A percentile compares a stretch with the other conserved stretches of the same genome.
Evolutionary conservation across 2,797 vertebrate species (phyloP).

Genomic region (Sebastes reedi): DNA sequence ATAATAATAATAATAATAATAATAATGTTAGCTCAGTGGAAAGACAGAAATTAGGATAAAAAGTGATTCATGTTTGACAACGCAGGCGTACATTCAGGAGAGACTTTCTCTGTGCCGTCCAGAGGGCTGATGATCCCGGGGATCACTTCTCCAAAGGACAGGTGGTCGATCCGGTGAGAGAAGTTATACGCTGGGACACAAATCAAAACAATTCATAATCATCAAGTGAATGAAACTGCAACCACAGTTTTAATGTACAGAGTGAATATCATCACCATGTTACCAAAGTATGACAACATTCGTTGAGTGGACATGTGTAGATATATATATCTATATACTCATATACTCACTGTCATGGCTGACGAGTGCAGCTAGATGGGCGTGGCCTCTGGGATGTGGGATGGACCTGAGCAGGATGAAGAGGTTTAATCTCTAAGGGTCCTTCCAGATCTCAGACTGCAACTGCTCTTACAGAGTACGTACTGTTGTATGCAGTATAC

Average conservation of each 20-base stretch:
- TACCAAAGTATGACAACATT: not conserved
- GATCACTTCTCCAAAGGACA: conserved; percentile 95
- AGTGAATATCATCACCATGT: not conserved
- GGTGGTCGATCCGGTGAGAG: conserved; percentile 97
- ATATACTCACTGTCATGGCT: conserved; percentile 93
- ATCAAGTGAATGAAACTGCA: not conserved
- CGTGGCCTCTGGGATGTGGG: conserved; percentile 95
- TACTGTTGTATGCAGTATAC: too few relatives aligned
- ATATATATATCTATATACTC: not conserved
- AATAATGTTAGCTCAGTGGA: not conserved
- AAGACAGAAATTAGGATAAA: not conserved
- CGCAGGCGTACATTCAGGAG: conserved; percentile 86
- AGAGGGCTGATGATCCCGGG: conserved; percentile 94
- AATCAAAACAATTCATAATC: not conserved
- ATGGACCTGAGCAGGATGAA: conserved; percentile 87
- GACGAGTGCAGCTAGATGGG: conserved; percentile 95
- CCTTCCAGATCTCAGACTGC: too few relatives aligned
- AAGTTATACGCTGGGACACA: conserved; percentile 92
- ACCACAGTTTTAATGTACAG: not conserved
- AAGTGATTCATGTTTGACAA: not conserved
- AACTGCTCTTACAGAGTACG: too few relatives aligned
- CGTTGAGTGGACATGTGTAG: not conserved
- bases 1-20: not conserved
- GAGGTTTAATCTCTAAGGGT: not conserved
- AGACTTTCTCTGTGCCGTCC: conserved; percentile 97